Evolutionary conservation across 2,113 vertebrate genomes (phyloP).

Genomic region (Ia io): DNA sequence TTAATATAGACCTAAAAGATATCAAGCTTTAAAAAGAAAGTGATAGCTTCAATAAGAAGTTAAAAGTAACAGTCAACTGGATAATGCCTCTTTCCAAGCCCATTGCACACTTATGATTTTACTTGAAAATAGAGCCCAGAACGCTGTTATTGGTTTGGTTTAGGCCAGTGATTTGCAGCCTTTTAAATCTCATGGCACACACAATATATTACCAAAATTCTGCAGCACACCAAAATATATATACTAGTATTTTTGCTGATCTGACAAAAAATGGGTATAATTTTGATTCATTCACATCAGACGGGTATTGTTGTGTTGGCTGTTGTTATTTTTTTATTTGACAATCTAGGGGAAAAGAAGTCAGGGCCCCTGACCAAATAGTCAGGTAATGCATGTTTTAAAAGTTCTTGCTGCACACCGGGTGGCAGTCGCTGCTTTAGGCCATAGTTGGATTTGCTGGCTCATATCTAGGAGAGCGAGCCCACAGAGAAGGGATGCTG

Average conservation of each 20-base stretch:
- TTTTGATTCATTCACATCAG: background rate
- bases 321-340: background rate
- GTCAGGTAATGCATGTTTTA: background rate
- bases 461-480: background rate
- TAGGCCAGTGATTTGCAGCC: background rate
- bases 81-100: constrained; percentile 29
- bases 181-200: background rate
- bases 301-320: background rate
- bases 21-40: constrained; percentile 13
- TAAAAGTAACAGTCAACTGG: constrained; percentile 9
- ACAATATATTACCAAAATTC: background rate
- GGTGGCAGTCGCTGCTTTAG: background rate
- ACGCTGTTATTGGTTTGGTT: background rate
- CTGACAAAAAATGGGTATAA: background rate
- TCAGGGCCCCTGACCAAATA: background rate
- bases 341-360: background rate
- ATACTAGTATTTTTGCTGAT: background rate
- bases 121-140: background rate
- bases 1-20: background rate
- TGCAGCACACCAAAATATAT: background rate
- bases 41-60: constrained; percentile 29
- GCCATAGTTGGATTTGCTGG: background rate
- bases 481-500: background rate
- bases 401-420: background rate
- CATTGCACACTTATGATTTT: background rate